Base-by-base conservation (phyloP, 1,140 invertebrate species). In the Centruroides vittatus region DNA sequence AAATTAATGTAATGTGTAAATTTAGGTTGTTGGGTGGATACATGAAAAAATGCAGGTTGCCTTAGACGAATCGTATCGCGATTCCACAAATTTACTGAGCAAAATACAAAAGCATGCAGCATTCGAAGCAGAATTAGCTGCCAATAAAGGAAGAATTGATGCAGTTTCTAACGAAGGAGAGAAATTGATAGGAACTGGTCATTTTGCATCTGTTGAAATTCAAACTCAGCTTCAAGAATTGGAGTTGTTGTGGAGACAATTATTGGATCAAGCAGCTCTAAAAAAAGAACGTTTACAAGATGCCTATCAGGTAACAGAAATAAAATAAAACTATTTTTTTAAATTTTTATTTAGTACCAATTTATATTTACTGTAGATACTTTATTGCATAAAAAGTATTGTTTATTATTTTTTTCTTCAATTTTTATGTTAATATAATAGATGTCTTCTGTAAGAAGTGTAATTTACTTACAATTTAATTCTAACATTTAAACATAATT, bases 61-160 rank as follows among this genome's bases (percentile, higher is more conserved):
- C 0, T 81, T 80, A 53, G 93, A 96, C 73, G 93, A 97, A 72
- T 89, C 83, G 69, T 97, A 96, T 74, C 78, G 90, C 55, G 92
- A 97, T 69, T 83, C 89, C 0, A 92, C 86, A 3, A 97, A 97
- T 75, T 77, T 98, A 34, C 88, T 95, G 69, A 92, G 88, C 69
- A 98, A 98, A 76, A 94, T 97, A 57, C 93, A 98, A 73, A 95
- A 95, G 72, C 94, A 98, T 70, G 81, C 88, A 2, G 91, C 92
- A 1, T 98, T 98, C 72, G 93, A 98, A 70, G 87, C 92, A 0
- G 95, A 98, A 74, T 76, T 98, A 36, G 76, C 84, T n/a, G 92
- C 92, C 5, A 98, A 96, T 73, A 84, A 89, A 60, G 84, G 85
- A 12, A 80, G 92, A 50, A 84, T 98, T 5, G 82, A 86, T 48